phyloP scores from a whole-genome alignment of 2,113 vertebrate species.

The Ptyas mucosa region DNA sequence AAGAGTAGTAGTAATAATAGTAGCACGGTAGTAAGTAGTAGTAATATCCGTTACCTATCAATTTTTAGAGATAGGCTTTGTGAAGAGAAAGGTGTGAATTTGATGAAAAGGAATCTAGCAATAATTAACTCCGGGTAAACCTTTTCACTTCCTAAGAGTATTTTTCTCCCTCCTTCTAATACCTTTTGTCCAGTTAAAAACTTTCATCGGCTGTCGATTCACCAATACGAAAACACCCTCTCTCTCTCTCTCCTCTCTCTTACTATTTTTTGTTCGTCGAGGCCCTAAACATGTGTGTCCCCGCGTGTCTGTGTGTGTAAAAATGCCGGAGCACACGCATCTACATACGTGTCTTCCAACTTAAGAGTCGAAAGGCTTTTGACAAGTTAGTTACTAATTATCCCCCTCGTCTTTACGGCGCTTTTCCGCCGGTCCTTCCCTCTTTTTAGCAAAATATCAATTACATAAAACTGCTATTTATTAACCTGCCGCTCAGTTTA shows the following conservation, averaged over 20 bases:
- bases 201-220: background rate
- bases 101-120: background rate
- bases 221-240: background rate
- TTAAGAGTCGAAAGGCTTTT: constrained; percentile 48
- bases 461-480: constrained; percentile 63
- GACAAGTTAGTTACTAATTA: constrained; percentile 76
- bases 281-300: background rate
- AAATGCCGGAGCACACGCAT: background rate
- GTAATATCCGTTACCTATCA: background rate
- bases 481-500: constrained; percentile 55
- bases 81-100: background rate
- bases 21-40: background rate
- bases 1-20: background rate
- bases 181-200: background rate
- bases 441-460: constrained; percentile 68
- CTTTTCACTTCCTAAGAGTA: background rate
- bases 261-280: no score
- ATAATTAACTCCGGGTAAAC: background rate
- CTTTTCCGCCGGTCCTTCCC: constrained; percentile 67
- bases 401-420: constrained; percentile 66
- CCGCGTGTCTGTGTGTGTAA: constrained; percentile 20
- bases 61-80: background rate
- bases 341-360: constrained; percentile 39
- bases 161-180: no score
- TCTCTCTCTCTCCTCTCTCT: background rate